Percentiles rank a stretch among this genome's conserved stretches.
These are phyloP conservation scores for Phenacoccus solenopsis DNA, from an alignment of 1,140 invertebrate genomes.

Conservation along the genomic window DNA sequence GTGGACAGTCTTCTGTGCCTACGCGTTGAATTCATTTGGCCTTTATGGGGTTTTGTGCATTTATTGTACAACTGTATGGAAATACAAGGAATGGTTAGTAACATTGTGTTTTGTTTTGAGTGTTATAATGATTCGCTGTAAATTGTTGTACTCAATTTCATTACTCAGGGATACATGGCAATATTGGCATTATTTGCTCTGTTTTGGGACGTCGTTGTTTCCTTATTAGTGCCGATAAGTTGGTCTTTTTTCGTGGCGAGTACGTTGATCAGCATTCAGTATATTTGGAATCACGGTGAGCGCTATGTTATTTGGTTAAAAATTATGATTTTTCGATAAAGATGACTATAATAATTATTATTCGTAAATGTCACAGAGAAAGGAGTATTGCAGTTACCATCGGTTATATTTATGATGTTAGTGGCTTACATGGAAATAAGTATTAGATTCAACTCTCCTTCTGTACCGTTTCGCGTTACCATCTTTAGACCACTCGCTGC, in stretches of 20 bases:
- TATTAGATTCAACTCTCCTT: not conserved
- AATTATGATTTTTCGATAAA: too few relatives aligned
- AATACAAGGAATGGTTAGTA: not conserved
- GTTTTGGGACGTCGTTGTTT: not conserved
- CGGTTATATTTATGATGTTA: not conserved
- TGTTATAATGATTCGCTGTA: not conserved
- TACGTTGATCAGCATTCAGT: not conserved
- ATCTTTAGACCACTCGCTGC: not conserved
- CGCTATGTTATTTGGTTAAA: too few relatives aligned
- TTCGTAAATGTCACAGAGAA: not conserved
- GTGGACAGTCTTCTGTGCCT: not conserved
- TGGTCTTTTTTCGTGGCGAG: not conserved
- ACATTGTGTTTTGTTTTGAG: too few relatives aligned
- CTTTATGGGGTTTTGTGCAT: not conserved
- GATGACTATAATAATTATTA: too few relatives aligned
- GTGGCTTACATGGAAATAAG: not conserved
- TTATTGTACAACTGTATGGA: not conserved
- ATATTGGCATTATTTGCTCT: not conserved
- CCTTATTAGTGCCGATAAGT: not conserved
- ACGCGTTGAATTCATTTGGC: not conserved
- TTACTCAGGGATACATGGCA: not conserved
- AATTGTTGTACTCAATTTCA: not conserved
- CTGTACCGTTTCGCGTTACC: not conserved
- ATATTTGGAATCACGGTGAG: not conserved
- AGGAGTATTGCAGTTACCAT: not conserved